Evolutionary conservation across 2,113 vertebrate species (phyloP).

Genomic region (Xenotilapia leptura): DNA sequence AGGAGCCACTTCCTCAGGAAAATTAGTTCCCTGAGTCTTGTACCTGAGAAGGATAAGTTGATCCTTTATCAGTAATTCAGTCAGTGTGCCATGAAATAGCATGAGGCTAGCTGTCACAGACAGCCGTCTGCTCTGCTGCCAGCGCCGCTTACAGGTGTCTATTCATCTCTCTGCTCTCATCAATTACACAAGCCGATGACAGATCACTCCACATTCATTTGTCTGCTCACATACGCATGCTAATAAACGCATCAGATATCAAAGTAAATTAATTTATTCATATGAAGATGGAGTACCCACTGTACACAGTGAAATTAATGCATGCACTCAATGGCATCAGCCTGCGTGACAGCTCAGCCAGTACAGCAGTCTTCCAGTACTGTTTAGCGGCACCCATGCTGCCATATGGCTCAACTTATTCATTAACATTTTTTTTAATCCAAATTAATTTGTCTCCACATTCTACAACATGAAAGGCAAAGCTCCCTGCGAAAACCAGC

Average conservation of each 20-base stretch:
- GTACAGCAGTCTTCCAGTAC: neutral
- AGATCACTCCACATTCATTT: constrained; percentile 52
- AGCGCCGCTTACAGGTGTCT: constrained; percentile 52
- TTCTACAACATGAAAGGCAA: constrained; percentile 7
- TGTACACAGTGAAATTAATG: constrained; percentile 54
- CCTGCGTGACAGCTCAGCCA: neutral
- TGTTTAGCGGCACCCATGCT: neutral
- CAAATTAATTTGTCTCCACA: neutral
- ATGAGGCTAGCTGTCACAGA: constrained; percentile 35
- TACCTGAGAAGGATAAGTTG: constrained; percentile 5
- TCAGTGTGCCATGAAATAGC: constrained; percentile 48
- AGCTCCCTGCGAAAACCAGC: neutral
- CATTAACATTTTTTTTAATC: neutral
- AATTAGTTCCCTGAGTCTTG: neutral
- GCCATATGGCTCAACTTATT: neutral
- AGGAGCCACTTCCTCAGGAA: neutral
- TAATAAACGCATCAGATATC: constrained; percentile 59
- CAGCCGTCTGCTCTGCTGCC: constrained; percentile 28
- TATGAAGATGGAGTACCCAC: constrained; percentile 58
- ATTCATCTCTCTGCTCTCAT: constrained; percentile 52
- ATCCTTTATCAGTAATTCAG: constrained; percentile 45
- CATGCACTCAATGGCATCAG: constrained; percentile 6
- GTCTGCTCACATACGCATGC: constrained; percentile 54
- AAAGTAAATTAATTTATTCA: constrained; percentile 68
- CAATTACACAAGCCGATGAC: constrained; percentile 62